A percentile compares a stretch with the other conserved stretches of the same genome.
Evolutionary conservation across 2,797 vertebrate genomes (phyloP).

Genomic region (Anableps anableps): DNA sequence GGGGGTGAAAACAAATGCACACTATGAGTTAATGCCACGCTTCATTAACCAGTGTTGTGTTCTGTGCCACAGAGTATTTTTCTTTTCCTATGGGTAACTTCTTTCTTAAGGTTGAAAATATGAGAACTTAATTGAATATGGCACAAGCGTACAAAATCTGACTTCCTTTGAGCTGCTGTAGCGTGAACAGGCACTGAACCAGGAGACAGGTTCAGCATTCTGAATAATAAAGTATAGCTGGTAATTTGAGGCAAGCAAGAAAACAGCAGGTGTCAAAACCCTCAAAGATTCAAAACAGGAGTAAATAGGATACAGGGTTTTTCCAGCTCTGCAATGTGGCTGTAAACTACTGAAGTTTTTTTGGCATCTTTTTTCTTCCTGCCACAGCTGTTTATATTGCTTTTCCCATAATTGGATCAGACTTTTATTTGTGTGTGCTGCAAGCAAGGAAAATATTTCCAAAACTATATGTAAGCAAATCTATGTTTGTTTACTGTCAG

Average conservation of each 20-base stretch:
- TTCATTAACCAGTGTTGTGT: constrained; percentile 25
- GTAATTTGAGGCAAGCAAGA: constrained; percentile 43
- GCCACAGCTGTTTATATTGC: constrained; percentile 49
- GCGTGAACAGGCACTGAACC: constrained; percentile 10
- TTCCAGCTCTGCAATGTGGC: not conserved
- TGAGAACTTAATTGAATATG: constrained; percentile 16
- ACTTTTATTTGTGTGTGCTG: constrained; percentile 40
- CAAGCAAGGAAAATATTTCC: constrained; percentile 40
- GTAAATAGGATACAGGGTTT: constrained; percentile 9
- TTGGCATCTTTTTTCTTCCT: constrained; percentile 32
- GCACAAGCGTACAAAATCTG: not conserved
- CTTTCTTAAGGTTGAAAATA: constrained; percentile 4
- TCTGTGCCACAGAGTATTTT: not conserved
- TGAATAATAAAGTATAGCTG: constrained; percentile 20
- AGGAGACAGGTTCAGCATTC: not conserved
- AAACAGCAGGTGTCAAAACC: constrained; percentile 24
- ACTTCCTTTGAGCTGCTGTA: constrained; percentile 3
- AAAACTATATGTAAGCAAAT: constrained; percentile 8
- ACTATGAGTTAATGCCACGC: constrained; percentile 5
- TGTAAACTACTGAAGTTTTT: constrained; percentile 11
- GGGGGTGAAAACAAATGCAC: constrained; percentile 6
- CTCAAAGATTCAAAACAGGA: constrained; percentile 9
- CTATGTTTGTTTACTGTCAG: constrained; percentile 36
- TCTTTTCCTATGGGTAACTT: not conserved
- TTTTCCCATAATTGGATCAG: constrained; percentile 53